A percentile compares a stretch with the other conserved stretches of the same genome.
These are phyloP conservation scores for Volucella inanis DNA, from an alignment of 2,888 invertebrate species.

Conservation along the genomic window DNA sequence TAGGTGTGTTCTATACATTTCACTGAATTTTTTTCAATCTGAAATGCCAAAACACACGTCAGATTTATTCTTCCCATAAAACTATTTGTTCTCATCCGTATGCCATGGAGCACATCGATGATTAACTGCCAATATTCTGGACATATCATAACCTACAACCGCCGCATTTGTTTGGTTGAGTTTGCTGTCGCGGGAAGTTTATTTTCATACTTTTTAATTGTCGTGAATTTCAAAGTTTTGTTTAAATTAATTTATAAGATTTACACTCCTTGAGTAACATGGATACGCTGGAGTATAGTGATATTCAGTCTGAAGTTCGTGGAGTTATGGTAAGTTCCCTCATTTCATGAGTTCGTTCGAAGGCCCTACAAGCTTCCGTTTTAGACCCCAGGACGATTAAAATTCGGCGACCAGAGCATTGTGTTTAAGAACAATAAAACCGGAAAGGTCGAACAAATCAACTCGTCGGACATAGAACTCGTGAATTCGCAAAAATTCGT, in stretches of 20 bases:
- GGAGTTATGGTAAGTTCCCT: slow-evolving; percentile 90
- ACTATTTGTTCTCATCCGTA: slow-evolving; percentile 2
- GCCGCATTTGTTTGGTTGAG: slow-evolving; percentile 30
- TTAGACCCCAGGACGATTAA: slow-evolving; percentile 95
- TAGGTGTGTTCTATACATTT: too few relatives aligned
- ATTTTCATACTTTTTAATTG: neutral
- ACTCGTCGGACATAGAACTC: slow-evolving; percentile 92
- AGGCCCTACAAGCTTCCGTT: slow-evolving; percentile 75
- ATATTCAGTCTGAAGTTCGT: slow-evolving; percentile 92
- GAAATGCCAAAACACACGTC: too few relatives aligned
- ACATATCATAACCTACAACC: slow-evolving; percentile 21
- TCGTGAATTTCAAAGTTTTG: slow-evolving; percentile 10
- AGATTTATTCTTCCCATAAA: too few relatives aligned
- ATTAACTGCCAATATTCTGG: slow-evolving; percentile 24
- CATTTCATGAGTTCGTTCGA: neutral
- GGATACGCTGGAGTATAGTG: slow-evolving; percentile 95
- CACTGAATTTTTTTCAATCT: too few relatives aligned
- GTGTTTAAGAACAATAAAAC: slow-evolving; percentile 98
- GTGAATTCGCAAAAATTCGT: slow-evolving; percentile 97
- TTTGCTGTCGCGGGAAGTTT: slow-evolving; percentile 20
- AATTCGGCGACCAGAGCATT: slow-evolving; percentile 94
- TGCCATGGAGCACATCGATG: neutral
- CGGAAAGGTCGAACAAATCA: slow-evolving; percentile 96
- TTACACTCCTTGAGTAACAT: slow-evolving; percentile 80
- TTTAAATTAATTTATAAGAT: slow-evolving; percentile 13